These are phyloP conservation scores for Pseudolaguvia tuberculata DNA, from an alignment of 2,113 vertebrate species.

Conservation along the genomic window DNA sequence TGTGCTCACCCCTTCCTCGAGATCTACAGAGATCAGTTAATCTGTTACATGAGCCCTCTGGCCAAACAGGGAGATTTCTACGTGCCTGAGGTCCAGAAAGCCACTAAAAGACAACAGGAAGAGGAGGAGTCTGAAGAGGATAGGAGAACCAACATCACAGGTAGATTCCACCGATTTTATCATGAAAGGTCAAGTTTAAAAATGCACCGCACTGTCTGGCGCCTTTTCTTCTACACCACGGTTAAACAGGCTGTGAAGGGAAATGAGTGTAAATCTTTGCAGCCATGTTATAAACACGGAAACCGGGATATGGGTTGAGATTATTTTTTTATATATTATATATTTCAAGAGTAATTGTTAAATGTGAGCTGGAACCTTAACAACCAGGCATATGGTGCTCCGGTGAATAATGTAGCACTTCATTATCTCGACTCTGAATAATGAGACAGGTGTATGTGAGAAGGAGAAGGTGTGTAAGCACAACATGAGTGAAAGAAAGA, in stretches of 20 bases:
- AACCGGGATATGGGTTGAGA: neutral
- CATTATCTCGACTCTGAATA: conserved; percentile 20
- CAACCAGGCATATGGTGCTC: neutral
- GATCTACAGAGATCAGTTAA: conserved; percentile 80
- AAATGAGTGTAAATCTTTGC: neutral
- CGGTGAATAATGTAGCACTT: conserved; percentile 17
- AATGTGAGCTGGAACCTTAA: neutral
- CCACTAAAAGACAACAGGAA: conserved; percentile 63
- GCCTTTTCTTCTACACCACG: neutral
- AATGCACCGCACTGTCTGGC: neutral
- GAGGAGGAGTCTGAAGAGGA: conserved; percentile 65
- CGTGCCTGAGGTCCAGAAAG: conserved; percentile 80
- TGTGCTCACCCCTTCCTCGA: conserved; percentile 87
- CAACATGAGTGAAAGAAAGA: neutral
- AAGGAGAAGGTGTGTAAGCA: neutral
- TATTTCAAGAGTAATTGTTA: neutral
- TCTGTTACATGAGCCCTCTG: conserved; percentile 83
- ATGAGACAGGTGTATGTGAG: conserved; percentile 16
- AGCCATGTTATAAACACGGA: neutral
- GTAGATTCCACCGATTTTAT: conserved; percentile 56
- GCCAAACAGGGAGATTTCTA: conserved; percentile 90
- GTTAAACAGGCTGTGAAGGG: conserved; percentile 39
- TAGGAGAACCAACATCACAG: conserved; percentile 73
- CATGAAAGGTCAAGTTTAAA: neutral
- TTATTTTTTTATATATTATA: too few relatives aligned